A percentile compares a stretch with the other conserved stretches of the same genome.
These are phyloP conservation scores for Tachysurus vachellii DNA, from an alignment of 2,113 vertebrate genomes.

Conservation along the genomic window DNA sequence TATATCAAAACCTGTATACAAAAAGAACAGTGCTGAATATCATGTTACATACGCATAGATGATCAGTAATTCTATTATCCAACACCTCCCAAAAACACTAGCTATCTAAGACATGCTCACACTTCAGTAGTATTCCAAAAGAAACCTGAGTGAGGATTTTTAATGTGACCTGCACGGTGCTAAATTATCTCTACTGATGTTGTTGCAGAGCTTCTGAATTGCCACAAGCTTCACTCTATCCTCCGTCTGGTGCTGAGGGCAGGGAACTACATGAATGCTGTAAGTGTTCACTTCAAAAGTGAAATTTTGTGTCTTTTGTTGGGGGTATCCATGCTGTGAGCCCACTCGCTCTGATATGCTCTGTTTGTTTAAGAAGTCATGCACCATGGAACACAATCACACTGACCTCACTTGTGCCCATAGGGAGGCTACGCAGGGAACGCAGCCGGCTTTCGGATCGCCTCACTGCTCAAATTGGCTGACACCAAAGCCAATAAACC, in stretches of 20 bases:
- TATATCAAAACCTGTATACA: neutral
- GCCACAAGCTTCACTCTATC: conserved; percentile 79
- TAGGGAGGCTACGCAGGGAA: conserved; percentile 83
- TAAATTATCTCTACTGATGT: conserved; percentile 26
- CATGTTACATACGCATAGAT: neutral
- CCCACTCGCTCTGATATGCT: conserved; percentile 56
- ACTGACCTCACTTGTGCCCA: conserved; percentile 52
- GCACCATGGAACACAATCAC: conserved; percentile 14
- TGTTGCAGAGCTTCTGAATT: conserved; percentile 75
- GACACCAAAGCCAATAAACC: conserved; percentile 85
- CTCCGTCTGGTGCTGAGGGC: conserved; percentile 80
- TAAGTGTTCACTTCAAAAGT: conserved; percentile 61
- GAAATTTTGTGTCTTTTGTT: conserved; percentile 15
- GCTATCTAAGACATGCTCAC: neutral
- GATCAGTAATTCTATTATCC: neutral
- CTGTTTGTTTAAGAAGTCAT: conserved; percentile 59
- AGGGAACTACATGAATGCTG: conserved; percentile 84
- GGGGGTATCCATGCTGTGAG: conserved; percentile 43
- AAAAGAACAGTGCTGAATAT: neutral
- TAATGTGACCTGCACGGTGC: conserved; percentile 30
- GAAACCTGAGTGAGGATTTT: neutral
- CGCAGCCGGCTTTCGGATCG: conserved; percentile 79
- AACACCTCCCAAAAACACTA: neutral
- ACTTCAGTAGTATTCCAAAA: neutral
- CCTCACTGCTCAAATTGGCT: conserved; percentile 79